Base-by-base conservation (phyloP, 2,113 vertebrate genomes). In the Halcyon malimbica region DNA sequence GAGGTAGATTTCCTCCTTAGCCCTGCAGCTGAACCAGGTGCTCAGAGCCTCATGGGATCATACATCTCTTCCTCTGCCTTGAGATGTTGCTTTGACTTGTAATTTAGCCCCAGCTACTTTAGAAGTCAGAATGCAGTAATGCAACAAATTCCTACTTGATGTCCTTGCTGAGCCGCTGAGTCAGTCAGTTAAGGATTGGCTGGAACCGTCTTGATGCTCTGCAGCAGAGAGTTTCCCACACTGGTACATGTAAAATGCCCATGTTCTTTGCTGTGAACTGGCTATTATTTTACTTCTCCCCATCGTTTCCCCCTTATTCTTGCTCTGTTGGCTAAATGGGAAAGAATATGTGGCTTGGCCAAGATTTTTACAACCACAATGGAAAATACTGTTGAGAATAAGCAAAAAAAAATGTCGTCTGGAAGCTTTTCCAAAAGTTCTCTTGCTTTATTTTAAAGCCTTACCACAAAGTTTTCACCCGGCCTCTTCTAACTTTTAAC, bases 281-380 rank as follows among this genome's bases (percentile, higher is more conserved):
- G 25, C 54, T 93, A 16, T 64, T 93, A 26, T 94, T 92, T 74
- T 78, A 44, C 87, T 94, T 82, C 35, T 94, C 62, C 41, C n/a
- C 75, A 70, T 74, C 11, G 0, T 69, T 92, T 77, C 31, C 63
- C 19, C 35, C 81, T 91, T 94, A 44, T 79, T 96, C 64, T 89
- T 82, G 24, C 48, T 79, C 53, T 67, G 4, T 84, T 91, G 83
- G 46, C 67, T 94, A 69, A 86, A 62, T 71, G 44, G 57, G 50
- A 83, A 97, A 91, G 83, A 94, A 76, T 93, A 95, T 91, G 69
- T 5, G 4, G 19, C 83, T 89, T 92, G 77, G 93, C 87, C 87
- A 94, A 85, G 82, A 51, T 19, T 73, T 96, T 97, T 92, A 95
- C 95, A 92, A 91, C 95, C 89, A 87, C 95, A 92, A 11, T 94